Evolutionary conservation across 2,888 invertebrate species (phyloP).

Genomic region (Blera fallax): DNA sequence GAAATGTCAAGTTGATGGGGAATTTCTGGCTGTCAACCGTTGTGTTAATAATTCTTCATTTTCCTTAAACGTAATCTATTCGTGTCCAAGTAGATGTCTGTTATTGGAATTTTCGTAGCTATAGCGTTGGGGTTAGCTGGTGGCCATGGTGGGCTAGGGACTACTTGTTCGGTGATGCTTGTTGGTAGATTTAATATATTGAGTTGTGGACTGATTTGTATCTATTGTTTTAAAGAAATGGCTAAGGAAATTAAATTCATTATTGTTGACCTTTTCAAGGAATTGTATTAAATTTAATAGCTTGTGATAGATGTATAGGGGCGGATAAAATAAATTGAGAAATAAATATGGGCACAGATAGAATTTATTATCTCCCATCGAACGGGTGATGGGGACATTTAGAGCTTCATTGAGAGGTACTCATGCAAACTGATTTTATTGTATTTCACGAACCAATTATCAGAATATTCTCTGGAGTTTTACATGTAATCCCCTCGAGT

Average conservation of each 20-base stretch:
- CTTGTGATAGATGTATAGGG: background rate
- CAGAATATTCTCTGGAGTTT: no score
- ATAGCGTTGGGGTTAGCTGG: background rate
- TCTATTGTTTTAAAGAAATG: background rate
- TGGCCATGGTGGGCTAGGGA: no score
- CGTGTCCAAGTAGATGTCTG: background rate
- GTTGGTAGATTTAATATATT: slow-evolving; percentile 1
- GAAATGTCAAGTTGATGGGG: background rate
- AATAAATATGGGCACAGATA: background rate
- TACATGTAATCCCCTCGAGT: no score
- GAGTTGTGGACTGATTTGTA: background rate
- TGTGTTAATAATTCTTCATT: slow-evolving; percentile 29
- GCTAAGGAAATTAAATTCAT: background rate
- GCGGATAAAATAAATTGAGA: background rate
- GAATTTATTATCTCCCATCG: background rate
- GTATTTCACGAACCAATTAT: no score
- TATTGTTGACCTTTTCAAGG: background rate
- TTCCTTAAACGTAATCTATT: slow-evolving; percentile 2
- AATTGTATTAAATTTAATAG: background rate
- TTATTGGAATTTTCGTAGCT: background rate
- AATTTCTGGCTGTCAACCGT: background rate
- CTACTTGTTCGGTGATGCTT: background rate
- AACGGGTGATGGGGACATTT: no score
- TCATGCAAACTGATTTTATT: no score
- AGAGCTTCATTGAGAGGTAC: no score